Evolutionary conservation across 2,113 vertebrate species (phyloP).

Genomic region (Corvus hawaiiensis): DNA sequence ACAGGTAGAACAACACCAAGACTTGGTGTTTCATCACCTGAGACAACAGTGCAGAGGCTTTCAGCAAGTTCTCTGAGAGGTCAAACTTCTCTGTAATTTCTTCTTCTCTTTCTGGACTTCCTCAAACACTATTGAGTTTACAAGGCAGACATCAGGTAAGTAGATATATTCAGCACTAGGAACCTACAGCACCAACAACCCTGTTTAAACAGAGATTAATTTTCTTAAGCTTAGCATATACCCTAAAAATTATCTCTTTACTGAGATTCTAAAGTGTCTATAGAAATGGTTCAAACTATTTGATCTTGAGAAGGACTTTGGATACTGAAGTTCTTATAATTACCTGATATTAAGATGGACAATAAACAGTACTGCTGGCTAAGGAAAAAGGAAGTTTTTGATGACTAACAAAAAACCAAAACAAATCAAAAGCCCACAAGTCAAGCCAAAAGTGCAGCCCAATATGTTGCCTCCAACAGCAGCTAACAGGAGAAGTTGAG

Average conservation of each 20-base stretch:
- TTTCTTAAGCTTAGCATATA: background rate
- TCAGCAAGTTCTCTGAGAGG: background rate
- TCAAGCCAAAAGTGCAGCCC: background rate
- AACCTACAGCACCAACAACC: background rate
- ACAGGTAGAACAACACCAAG: background rate
- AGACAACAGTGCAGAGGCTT: background rate
- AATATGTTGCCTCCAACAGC: background rate
- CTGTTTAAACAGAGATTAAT: background rate
- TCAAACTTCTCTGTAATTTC: conserved; percentile 13
- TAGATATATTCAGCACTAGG: background rate
- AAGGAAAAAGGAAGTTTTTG: background rate
- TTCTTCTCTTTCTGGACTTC: background rate
- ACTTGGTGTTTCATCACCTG: background rate
- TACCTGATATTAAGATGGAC: background rate
- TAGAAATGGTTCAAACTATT: background rate
- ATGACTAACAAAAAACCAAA: background rate
- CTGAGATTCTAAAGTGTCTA: background rate
- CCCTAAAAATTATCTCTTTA: background rate
- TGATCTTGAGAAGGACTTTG: background rate
- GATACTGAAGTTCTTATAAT: background rate
- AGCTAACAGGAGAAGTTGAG: background rate
- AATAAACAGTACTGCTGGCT: background rate
- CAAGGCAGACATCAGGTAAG: background rate
- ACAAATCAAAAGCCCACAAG: background rate
- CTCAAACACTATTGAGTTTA: background rate